Evolutionary conservation across 2,797 vertebrate species (phyloP), one percentile per base, ranked within the genome.

Genomic region (Alcedo atthis): DNA sequence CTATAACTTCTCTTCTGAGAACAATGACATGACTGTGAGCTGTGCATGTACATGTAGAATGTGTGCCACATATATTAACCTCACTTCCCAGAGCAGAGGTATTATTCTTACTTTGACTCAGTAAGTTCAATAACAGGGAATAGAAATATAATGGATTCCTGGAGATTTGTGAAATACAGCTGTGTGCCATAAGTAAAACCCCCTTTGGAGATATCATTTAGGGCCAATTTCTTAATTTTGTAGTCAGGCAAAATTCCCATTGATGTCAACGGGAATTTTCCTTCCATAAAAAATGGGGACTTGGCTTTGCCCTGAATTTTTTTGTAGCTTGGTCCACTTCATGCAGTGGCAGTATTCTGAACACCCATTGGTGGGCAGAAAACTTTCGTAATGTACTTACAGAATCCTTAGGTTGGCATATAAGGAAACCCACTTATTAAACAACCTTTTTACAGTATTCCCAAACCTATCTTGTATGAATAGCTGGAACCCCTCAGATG

Each of bases 261-360:
- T 96, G 93, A 95, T 15, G 58, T 97, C 92, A 94, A 46, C 68
- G 76, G 42, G 75, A 94, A 89, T 77, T 94, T 91, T 94, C 62
- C 69, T 93, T 79, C 74, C 24, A 32, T 87, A 76, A 93, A 86
- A 76, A 69, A 54, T 20, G 8, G 66, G 40, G 63, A 54, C 67
- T 74, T 58, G n/a, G 57, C 58, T 95, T 95, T 93, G 74, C n/a
- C n/a, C 59, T 80, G 67, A 35, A 26, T 37, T 26, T 37, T n/a
- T 87, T 85, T 81, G 43, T 85, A 74, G 42, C 35, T 93, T 68
- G 40, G 63, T 48, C 66, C 51, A 40, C 62, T 79, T 68, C 19
- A 22, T 57, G 43, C 54, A 61, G 33, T 84, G 81, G n/a, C 69
- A 82, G 62, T 54, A 78, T 67, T 85, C 66, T 81, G 61, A 89